Conservation (phyloP, 2,888 invertebrate genomes). For the Deladenus siricidicola region DNA sequence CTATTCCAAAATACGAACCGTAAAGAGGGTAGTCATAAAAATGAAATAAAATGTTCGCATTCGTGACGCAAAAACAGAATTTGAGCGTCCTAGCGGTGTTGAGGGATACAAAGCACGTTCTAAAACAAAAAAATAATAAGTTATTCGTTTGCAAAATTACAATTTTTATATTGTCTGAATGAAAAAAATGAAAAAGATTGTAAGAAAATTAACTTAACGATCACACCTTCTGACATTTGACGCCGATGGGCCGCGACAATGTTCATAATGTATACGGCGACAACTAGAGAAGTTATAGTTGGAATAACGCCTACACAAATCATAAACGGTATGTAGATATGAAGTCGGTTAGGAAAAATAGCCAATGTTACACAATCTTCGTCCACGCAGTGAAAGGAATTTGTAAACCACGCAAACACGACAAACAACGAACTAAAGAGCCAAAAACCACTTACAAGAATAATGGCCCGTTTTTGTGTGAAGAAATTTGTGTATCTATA, state of each 20-base stretch:
- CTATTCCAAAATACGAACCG: background rate
- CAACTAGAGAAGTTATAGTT: conserved; percentile 46
- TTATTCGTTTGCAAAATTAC: background rate
- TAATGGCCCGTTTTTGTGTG: conserved; percentile 38
- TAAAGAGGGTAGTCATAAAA: conserved; percentile 49
- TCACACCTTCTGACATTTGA: conserved; percentile 36
- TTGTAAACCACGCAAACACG: conserved; percentile 35
- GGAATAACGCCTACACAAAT: conserved; percentile 46
- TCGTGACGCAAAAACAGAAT: conserved; percentile 33
- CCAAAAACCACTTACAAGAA: conserved; percentile 38
- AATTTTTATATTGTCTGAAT: background rate
- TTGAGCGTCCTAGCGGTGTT: conserved; percentile 16
- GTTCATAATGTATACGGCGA: conserved; percentile 48
- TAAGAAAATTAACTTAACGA: background rate
- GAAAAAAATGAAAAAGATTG: background rate
- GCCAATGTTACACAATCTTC: conserved; percentile 27
- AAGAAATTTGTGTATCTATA: conserved; percentile 47
- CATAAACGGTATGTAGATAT: conserved; percentile 35
- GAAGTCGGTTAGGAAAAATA: conserved; percentile 33
- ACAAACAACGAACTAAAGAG: conserved; percentile 40
- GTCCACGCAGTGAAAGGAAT: conserved; percentile 35
- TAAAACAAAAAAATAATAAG: background rate
- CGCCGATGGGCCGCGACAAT: conserved; percentile 43
- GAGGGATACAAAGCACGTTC: conserved; percentile 17
- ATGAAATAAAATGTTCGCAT: conserved; percentile 52